Conservation (phyloP, 1,140 invertebrate species). For the Bombus affinis region DNA sequence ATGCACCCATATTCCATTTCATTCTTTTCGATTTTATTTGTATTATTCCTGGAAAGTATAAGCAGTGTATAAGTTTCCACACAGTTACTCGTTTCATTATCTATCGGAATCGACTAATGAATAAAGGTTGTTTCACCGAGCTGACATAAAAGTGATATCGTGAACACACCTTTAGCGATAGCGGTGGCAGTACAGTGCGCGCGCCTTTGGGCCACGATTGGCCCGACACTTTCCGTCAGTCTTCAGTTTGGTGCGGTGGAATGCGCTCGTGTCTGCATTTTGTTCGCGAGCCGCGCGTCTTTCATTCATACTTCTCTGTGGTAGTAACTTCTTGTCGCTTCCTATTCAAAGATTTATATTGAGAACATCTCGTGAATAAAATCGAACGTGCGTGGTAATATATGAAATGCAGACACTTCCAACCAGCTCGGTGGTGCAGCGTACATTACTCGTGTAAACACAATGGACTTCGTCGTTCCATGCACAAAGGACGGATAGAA, state of each 20-base stretch:
- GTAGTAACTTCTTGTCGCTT: slow-evolving; percentile 37
- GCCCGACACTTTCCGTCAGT: slow-evolving; percentile 67
- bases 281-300: slow-evolving; percentile 62
- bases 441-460: slow-evolving; percentile 57
- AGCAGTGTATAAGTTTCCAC: background rate
- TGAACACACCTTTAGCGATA: slow-evolving; percentile 32
- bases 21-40: background rate
- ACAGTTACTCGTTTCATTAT: background rate
- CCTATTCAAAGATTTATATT: slow-evolving; percentile 9
- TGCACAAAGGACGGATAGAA: slow-evolving; percentile 79
- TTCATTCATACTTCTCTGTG: slow-evolving; percentile 61
- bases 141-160: background rate
- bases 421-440: slow-evolving; percentile 44
- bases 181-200: slow-evolving; percentile 25
- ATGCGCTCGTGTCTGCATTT: slow-evolving; percentile 65
- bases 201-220: slow-evolving; percentile 60
- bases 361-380: background rate
- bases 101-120: slow-evolving; percentile 25
- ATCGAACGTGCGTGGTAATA: slow-evolving; percentile 18
- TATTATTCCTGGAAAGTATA: background rate
- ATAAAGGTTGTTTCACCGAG: background rate
- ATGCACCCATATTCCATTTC: no score
- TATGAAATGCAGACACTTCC: slow-evolving; percentile 50
- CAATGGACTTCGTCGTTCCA: slow-evolving; percentile 71
- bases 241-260: slow-evolving; percentile 71